A percentile compares a stretch with the other conserved stretches of the same genome.
Evolutionary conservation across 2,797 vertebrate species (phyloP).

Genomic region (Acanthurus leucopareius): DNA sequence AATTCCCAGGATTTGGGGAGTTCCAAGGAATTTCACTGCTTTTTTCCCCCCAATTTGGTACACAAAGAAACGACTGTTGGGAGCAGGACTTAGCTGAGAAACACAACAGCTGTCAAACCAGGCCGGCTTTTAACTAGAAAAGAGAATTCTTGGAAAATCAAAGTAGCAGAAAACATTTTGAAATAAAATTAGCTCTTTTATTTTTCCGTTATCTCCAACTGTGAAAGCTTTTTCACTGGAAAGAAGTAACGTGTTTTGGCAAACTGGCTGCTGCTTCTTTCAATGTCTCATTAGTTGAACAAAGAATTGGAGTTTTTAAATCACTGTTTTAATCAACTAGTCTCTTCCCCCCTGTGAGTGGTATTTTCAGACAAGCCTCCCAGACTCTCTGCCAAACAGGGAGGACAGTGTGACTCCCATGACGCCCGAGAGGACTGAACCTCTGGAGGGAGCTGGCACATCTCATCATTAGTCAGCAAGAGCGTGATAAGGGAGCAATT

Average conservation of each 20-base stretch:
- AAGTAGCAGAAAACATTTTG: constrained; percentile 5
- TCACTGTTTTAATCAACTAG: constrained; percentile 26
- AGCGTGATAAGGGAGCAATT: constrained; percentile 60
- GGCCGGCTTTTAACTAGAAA: constrained; percentile 34
- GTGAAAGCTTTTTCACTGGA: not conserved
- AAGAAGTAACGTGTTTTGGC: constrained; percentile 14
- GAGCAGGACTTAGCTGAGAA: constrained; percentile 52
- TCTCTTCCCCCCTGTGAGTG: not conserved
- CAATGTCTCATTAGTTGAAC: constrained; percentile 9
- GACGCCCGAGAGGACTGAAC: constrained; percentile 9
- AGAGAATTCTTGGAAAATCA: constrained; percentile 34
- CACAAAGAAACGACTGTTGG: constrained; percentile 77
- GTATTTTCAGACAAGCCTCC: constrained; percentile 35
- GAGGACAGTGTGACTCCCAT: constrained; percentile 43
- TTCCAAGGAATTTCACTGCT: constrained; percentile 74
- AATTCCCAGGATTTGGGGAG: constrained; percentile 80
- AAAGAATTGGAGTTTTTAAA: constrained; percentile 31
- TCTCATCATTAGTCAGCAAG: constrained; percentile 68
- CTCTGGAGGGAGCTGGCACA: constrained; percentile 41
- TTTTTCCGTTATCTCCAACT: constrained; percentile 4
- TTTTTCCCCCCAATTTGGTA: constrained; percentile 34
- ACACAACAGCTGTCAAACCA: constrained; percentile 57
- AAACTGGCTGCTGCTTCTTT: constrained; percentile 13
- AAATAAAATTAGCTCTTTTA: constrained; percentile 30
- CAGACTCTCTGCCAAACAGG: constrained; percentile 23